A percentile compares a stretch with the other conserved stretches of the same genome.
These are phyloP conservation scores for Linurgus olivaceus DNA, from an alignment of 2,797 vertebrate genomes.

Conservation along the genomic window DNA sequence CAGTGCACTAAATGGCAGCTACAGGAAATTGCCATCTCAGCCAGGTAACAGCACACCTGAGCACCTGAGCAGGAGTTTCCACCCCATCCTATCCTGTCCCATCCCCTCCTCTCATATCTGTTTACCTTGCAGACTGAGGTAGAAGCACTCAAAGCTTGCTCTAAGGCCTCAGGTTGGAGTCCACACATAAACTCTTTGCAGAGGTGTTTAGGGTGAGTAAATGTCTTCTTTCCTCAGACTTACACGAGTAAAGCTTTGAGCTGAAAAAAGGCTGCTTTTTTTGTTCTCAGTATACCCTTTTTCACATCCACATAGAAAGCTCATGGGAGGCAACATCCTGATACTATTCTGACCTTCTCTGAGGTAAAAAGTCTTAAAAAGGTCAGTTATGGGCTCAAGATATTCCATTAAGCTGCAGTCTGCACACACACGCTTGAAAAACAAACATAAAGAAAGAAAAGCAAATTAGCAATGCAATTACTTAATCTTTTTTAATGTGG, in stretches of 20 bases:
- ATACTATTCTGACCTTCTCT: neutral
- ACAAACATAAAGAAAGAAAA: neutral
- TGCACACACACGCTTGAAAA: neutral
- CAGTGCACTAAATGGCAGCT: neutral
- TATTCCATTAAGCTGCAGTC: neutral
- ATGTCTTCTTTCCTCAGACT: neutral
- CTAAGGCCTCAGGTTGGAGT: neutral
- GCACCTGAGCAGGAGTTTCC: neutral
- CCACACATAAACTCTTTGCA: neutral
- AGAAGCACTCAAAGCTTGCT: neutral
- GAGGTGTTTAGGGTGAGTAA: neutral
- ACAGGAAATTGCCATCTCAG: neutral
- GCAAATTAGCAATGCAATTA: neutral
- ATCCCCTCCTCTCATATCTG: neutral
- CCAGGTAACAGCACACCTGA: neutral
- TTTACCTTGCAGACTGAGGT: neutral
- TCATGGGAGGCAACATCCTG: neutral
- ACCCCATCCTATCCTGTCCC: fast-evolving
- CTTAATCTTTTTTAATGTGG: neutral
- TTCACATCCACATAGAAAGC: neutral
- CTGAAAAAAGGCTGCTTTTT: neutral
- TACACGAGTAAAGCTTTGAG: neutral
- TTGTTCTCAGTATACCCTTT: neutral
- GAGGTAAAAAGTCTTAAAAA: neutral
- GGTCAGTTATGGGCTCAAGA: neutral